Evolutionary conservation across 1,140 invertebrate species (phyloP).

Genomic region (Polypedilum pembai): DNA sequence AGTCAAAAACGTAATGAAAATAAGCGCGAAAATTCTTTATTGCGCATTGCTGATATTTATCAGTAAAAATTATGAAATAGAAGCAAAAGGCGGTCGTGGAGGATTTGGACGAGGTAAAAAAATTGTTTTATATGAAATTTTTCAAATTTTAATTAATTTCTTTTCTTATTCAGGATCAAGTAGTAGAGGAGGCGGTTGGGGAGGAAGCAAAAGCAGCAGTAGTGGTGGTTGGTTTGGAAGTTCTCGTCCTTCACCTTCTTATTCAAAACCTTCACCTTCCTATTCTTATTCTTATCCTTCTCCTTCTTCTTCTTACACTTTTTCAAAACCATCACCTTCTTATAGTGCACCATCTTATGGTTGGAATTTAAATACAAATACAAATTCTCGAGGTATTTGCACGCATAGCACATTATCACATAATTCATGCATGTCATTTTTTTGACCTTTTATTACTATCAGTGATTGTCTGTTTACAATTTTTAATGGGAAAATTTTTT

Average conservation of each 20-base stretch:
- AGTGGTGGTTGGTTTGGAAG: background rate
- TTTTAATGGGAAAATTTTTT: background rate
- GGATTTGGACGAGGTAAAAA: too few relatives aligned
- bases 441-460: background rate
- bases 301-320: background rate
- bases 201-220: background rate
- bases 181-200: background rate
- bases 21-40: too few relatives aligned
- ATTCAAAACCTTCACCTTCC: background rate
- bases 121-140: too few relatives aligned
- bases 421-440: background rate
- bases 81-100: too few relatives aligned
- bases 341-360: slow-evolving; percentile 23
- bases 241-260: background rate
- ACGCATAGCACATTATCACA: background rate
- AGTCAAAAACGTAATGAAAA: too few relatives aligned
- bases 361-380: background rate
- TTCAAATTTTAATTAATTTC: too few relatives aligned
- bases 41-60: too few relatives aligned
- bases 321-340: background rate
- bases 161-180: background rate
- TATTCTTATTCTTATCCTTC: background rate
- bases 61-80: too few relatives aligned
- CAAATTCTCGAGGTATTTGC: background rate
- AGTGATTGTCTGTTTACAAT: background rate